Evolutionary conservation across 2,797 vertebrate species (phyloP), one percentile per base, ranked within the genome.

Genomic region (Chelon auratus): DNA sequence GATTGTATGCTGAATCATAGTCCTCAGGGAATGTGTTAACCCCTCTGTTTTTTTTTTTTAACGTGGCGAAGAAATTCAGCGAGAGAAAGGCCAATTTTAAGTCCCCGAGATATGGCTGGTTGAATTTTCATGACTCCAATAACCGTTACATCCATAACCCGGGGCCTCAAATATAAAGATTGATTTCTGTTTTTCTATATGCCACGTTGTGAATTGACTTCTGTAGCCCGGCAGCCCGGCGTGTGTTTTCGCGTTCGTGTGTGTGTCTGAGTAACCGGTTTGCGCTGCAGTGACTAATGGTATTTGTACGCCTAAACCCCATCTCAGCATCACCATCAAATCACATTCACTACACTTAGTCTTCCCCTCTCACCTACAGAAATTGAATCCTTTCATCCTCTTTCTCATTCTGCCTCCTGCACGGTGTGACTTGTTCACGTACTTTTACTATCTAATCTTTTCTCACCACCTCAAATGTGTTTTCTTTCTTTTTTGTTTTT

Each of bases 271-370:
- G 70, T 89, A 85, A 91, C 87, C 84, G 82, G 87, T 93, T 90
- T 80, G 75, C 87, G 88, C 86, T 86, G 79, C 82, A 81, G 91
- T 90, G 87, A 91, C 90, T 91, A 93, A 94, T 93, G 86, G 87
- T 83, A 91, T 94, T 93, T 93, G 90, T 89, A 90, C 73, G 78
- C 83, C 78, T 85, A 90, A 90, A 89, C 68, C 85, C 80, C 83
- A 78, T 86, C 86, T 90, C 91, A 81, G 85, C 81, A 81, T 88
- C 85, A 71, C 80, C 88, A 87, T 89, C 90, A 90, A 93, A 93
- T 93, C 83, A 87, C 89, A 92, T 92, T 89, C 86, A 89, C 89
- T 88, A 86, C 89, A 91, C 83, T 86, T 90, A 83, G 76, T 74
- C 77, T 84, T 79, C 72, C 65, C 54, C 83, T 84, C 75, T 80